Evolutionary conservation across 2,888 invertebrate species (phyloP).

Genomic region (Therioaphis trifolii): DNA sequence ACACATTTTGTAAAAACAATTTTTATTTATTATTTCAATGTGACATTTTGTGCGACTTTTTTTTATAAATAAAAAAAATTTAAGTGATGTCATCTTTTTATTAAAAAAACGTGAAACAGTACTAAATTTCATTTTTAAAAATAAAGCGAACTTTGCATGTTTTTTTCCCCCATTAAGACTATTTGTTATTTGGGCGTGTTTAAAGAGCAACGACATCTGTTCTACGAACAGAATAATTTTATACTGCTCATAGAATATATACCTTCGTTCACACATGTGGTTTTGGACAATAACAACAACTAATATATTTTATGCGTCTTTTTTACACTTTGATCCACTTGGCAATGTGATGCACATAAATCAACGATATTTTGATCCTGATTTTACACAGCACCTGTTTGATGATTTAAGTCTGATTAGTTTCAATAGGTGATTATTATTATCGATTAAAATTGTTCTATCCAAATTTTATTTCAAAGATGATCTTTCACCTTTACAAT

Average conservation of each 20-base stretch:
- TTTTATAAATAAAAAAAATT: conserved; percentile 3
- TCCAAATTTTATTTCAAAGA: too few relatives aligned
- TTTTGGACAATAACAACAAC: neutral
- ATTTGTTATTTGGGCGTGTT: neutral
- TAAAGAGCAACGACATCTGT: conserved; percentile 31
- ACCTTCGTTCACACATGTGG: neutral
- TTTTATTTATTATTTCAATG: too few relatives aligned
- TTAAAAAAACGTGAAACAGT: conserved; percentile 19
- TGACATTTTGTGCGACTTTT: conserved; percentile 21
- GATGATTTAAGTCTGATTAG: too few relatives aligned
- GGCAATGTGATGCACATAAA: neutral
- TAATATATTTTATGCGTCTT: too few relatives aligned
- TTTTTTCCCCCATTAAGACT: neutral
- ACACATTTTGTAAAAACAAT: too few relatives aligned
- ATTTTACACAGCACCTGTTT: too few relatives aligned
- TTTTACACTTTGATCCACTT: conserved; percentile 6
- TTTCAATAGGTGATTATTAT: too few relatives aligned
- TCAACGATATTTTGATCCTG: too few relatives aligned
- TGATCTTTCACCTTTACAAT: too few relatives aligned
- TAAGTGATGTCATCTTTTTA: conserved; percentile 17
- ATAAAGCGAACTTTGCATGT: conserved; percentile 38
- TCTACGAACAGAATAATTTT: conserved; percentile 9
- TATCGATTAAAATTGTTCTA: too few relatives aligned
- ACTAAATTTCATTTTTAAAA: conserved; percentile 8
- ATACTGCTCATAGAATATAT: neutral